Evolutionary conservation across 2,888 invertebrate species (phyloP), one percentile per base, ranked within the genome.

Genomic region (Hetaerina titia): DNA sequence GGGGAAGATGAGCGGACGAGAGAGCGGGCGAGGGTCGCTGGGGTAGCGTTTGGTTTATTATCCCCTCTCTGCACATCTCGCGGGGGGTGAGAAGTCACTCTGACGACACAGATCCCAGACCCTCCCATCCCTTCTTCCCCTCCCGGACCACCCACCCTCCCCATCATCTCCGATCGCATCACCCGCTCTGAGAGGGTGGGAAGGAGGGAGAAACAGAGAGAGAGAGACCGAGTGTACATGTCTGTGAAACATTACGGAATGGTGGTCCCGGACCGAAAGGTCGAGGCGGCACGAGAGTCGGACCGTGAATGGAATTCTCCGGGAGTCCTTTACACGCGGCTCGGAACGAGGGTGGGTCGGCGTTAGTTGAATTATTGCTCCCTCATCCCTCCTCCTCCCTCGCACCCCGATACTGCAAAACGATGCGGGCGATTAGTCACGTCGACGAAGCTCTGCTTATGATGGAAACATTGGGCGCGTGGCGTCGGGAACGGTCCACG

Each of bases 351-450:
- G 22, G 69, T 2, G 69, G 9, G 22, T 45, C 7, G 22, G 69
- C n/a, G 69, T 22, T 69, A 9, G 22, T 69, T 19, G 69, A 69
- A n/a, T 69, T n/a, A 69, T n/a, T 69, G n/a, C 69, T 9, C 6
- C 17, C 60, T 60, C 60, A 60, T 17, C 60, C 60, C 17, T 17
- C 60, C 17, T 5, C 60, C 60, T 17, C 5, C 69, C 69, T n/a
- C n/a, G 0, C 8, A 19, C n/a, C 69, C 69, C 69, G 22, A 69
- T 22, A 45, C 45, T 69, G 19, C 69, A 69, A n/a, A 69, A 69
- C 22, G n/a, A 69, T 69, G 69, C 69, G 69, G 69, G 69, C 69
- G 19, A 69, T 69, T 69, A 69, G 69, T 69, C 69, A 69, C 69
- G 19, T 19, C 69, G n/a, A 22, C n/a, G 69, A n/a, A 69, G 7